Percentiles rank a stretch among this genome's conserved stretches.
Conservation (phyloP, 2,888 invertebrate genomes). For the Volucella inflata region DNA sequence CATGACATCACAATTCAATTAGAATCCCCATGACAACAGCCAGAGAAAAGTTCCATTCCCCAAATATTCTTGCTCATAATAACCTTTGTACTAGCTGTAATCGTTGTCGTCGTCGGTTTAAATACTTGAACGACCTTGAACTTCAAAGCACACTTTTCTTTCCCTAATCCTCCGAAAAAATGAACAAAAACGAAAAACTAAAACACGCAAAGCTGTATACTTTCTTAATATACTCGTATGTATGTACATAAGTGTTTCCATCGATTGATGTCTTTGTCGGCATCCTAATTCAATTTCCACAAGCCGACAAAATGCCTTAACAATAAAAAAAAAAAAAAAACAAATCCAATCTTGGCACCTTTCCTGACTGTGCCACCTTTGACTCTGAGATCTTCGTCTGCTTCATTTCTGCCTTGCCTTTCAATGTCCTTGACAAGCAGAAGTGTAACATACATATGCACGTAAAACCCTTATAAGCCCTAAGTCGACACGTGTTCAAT, state of each 20-base stretch:
- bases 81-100: background rate
- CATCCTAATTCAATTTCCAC: slow-evolving; percentile 26
- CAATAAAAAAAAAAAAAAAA: background rate
- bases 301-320: slow-evolving; percentile 5
- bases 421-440: slow-evolving; percentile 27
- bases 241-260: too few relatives aligned
- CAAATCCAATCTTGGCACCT: slow-evolving; percentile 19
- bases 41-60: background rate
- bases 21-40: slow-evolving; percentile 4
- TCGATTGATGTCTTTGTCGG: slow-evolving; percentile 25
- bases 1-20: slow-evolving; percentile 25
- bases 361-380: background rate
- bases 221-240: background rate
- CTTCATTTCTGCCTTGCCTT: background rate
- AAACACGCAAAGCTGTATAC: slow-evolving; percentile 1
- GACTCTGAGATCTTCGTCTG: background rate
- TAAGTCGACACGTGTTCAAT: slow-evolving; percentile 11
- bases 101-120: background rate
- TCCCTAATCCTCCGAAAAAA: too few relatives aligned
- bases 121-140: slow-evolving; percentile 44
- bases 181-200: background rate
- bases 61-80: background rate
- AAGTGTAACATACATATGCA: slow-evolving; percentile 3
- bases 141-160: slow-evolving; percentile 22
- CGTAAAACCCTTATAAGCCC: background rate